Evolutionary conservation across 2,888 invertebrate species (phyloP).

Genomic region (Chouioia cunea): DNA sequence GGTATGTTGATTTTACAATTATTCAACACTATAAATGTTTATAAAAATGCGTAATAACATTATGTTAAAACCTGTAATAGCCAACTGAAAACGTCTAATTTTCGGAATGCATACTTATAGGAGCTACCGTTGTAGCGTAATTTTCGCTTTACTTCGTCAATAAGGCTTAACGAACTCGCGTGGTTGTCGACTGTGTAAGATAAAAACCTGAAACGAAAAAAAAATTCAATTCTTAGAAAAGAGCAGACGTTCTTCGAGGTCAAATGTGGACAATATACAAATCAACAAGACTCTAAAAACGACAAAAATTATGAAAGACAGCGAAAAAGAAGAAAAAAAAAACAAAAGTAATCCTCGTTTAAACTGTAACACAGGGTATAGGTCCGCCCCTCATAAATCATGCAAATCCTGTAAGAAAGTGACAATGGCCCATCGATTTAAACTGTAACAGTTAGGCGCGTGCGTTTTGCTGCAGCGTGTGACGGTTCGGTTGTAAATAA

Average conservation of each 20-base stretch:
- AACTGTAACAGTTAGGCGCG: slow-evolving; percentile 63
- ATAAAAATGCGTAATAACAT: too few species aligned
- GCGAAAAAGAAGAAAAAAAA: slow-evolving; percentile 3
- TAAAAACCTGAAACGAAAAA: slow-evolving; percentile 37
- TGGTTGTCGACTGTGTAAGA: slow-evolving; percentile 33
- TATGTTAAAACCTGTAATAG: neutral
- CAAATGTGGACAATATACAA: slow-evolving; percentile 9
- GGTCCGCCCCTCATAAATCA: slow-evolving; percentile 55
- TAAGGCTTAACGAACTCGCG: slow-evolving; percentile 43
- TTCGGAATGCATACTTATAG: neutral
- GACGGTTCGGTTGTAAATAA: slow-evolving; percentile 60
- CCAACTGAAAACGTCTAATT: slow-evolving; percentile 21
- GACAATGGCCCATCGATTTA: slow-evolving; percentile 57
- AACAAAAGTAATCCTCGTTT: slow-evolving; percentile 51
- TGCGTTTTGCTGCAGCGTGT: slow-evolving; percentile 45
- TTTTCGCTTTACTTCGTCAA: slow-evolving; percentile 36
- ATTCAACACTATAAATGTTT: too few species aligned
- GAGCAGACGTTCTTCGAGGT: neutral
- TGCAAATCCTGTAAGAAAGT: slow-evolving; percentile 47
- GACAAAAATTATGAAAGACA: slow-evolving; percentile 9
- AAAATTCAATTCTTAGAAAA: slow-evolving; percentile 12
- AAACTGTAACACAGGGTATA: slow-evolving; percentile 53
- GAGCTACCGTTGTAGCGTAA: slow-evolving; percentile 6
- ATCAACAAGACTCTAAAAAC: slow-evolving; percentile 7
- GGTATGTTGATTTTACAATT: too few species aligned